Evolutionary conservation across 2,888 invertebrate species (phyloP).

Genomic region (Thera britannica): DNA sequence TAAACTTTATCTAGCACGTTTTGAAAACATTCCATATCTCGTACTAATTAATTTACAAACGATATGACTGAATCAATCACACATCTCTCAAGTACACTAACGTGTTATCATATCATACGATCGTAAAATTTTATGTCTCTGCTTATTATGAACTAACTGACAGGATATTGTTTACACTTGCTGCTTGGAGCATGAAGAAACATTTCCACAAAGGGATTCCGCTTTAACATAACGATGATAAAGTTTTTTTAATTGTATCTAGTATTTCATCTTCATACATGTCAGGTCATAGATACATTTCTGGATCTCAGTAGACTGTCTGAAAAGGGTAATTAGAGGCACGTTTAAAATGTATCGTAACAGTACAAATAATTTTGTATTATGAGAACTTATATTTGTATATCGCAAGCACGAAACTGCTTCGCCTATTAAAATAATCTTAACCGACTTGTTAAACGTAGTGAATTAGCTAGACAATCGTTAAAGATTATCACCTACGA

Average conservation of each 20-base stretch:
- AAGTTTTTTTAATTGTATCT: not conserved
- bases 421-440: not conserved
- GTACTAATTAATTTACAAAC: conserved; percentile 26
- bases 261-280: too few species aligned
- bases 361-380: too few species aligned
- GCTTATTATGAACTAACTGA: conserved; percentile 35
- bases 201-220: not conserved
- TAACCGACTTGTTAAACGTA: not conserved
- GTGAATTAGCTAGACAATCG: not conserved
- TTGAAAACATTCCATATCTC: conserved; percentile 22
- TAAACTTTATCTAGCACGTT: not conserved
- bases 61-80: conserved; percentile 29
- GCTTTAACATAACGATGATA: not conserved
- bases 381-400: too few species aligned
- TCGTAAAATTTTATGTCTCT: conserved; percentile 48
- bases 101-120: conserved; percentile 39
- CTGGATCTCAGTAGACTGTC: not conserved
- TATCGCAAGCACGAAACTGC: not conserved
- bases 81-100: conserved; percentile 33
- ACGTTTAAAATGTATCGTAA: too few species aligned
- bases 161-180: conserved; percentile 13
- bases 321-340: not conserved
- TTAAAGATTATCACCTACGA: not conserved
- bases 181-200: not conserved
- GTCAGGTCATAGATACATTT: not conserved